Conservation (phyloP, 2,797 vertebrate species). For the Diglossa cyanea region DNA sequence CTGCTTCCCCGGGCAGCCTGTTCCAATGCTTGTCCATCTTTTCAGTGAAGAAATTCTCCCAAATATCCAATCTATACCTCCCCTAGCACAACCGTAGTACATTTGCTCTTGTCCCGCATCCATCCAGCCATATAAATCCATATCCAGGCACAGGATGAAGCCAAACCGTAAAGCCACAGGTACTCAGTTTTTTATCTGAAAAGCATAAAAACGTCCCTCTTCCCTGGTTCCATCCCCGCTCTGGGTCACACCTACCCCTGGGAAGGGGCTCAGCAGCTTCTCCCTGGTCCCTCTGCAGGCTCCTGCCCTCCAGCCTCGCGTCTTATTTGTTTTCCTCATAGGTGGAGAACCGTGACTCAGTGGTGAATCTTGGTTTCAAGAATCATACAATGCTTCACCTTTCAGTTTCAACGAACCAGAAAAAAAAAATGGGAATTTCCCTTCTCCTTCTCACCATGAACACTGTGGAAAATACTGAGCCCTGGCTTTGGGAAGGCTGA, state of each 20-base stretch:
- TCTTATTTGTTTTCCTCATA: background rate
- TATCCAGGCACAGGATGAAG: background rate
- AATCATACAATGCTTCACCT: background rate
- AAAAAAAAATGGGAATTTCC: slow-evolving; percentile 1
- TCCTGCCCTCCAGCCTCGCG: background rate
- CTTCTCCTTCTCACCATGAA: background rate
- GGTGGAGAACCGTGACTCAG: slow-evolving; percentile 52
- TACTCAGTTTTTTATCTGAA: background rate
- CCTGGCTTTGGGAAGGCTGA: background rate
- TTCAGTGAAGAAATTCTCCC: background rate
- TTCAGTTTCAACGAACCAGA: background rate
- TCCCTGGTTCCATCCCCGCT: rapidly evolving
- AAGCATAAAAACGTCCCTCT: background rate
- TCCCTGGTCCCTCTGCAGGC: background rate
- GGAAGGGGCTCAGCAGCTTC: background rate
- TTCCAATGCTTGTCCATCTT: background rate
- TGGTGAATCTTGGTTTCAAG: slow-evolving; percentile 59
- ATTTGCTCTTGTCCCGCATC: background rate
- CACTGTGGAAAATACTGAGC: rapidly evolving
- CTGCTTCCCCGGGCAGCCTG: background rate
- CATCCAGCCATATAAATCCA: background rate
- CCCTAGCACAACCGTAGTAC: background rate
- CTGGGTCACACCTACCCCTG: background rate
- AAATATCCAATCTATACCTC: background rate
- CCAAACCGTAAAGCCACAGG: background rate